Evolutionary conservation across 2,888 invertebrate species (phyloP).

Genomic region (Aquatica leii): DNA sequence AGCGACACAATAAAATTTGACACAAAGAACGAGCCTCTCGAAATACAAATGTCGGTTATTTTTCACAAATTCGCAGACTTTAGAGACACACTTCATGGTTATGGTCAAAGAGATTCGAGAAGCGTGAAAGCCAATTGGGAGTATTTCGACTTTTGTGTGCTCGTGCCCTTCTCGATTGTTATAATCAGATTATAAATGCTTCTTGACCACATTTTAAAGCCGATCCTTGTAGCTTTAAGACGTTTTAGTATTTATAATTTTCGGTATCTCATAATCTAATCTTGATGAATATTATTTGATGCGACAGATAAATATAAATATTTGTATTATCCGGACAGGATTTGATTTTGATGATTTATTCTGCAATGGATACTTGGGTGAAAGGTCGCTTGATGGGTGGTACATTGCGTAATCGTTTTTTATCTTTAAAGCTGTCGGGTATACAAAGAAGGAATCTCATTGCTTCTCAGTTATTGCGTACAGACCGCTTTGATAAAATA

Average conservation of each 20-base stretch:
- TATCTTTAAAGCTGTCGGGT: not conserved
- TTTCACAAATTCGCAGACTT: constrained; percentile 49
- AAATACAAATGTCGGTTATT: constrained; percentile 50
- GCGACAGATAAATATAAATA: constrained; percentile 12
- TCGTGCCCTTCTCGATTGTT: constrained; percentile 49
- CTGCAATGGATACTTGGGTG: constrained; percentile 30
- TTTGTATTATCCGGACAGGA: constrained; percentile 3
- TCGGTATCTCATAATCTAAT: constrained; percentile 3
- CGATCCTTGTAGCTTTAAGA: constrained; percentile 4
- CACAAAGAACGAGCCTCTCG: constrained; percentile 32
- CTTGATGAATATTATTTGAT: constrained; percentile 9
- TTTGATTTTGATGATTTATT: constrained; percentile 14
- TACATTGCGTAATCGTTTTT: constrained; percentile 12
- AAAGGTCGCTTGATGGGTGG: constrained; percentile 46
- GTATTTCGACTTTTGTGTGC: constrained; percentile 46
- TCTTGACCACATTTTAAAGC: constrained; percentile 35
- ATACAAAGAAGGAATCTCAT: too few species aligned
- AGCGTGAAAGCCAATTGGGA: constrained; percentile 43
- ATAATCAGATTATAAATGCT: constrained; percentile 48
- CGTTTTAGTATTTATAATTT: constrained; percentile 3
- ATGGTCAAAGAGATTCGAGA: constrained; percentile 32
- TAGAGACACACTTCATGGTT: constrained; percentile 48
- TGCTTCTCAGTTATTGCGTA: not conserved
- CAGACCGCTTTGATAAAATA: too few species aligned
- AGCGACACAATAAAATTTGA: constrained; percentile 31